Conservation (phyloP, 2,888 invertebrate genomes). For the Chalcosyrphus nemorum region DNA sequence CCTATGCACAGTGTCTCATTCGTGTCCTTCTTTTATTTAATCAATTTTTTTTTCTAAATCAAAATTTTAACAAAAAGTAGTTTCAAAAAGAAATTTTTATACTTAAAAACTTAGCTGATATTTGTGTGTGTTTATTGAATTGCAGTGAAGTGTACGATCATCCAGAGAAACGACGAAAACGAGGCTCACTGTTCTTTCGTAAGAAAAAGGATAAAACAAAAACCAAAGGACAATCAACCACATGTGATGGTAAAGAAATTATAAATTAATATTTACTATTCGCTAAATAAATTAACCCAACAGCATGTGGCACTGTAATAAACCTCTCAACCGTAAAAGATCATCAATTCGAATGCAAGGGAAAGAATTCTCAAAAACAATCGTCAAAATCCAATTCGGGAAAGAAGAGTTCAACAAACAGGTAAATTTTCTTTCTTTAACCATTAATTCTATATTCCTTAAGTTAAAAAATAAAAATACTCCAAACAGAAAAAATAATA, state of each 20-base stretch:
- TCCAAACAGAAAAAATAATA: constrained; percentile 43
- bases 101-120: background rate
- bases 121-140: constrained; percentile 33
- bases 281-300: too few species aligned
- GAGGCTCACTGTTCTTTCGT: constrained; percentile 94
- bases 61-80: background rate
- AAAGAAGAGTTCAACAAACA: constrained; percentile 75
- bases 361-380: constrained; percentile 75
- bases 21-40: constrained; percentile 51
- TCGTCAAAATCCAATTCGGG: constrained; percentile 74
- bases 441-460: background rate
- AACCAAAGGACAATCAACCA: constrained; percentile 79
- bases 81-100: background rate
- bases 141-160: constrained; percentile 84
- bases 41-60: background rate
- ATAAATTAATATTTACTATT: background rate
- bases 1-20: constrained; percentile 69
- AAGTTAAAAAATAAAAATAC: constrained; percentile 28
- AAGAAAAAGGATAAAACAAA: constrained; percentile 90
- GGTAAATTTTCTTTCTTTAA: constrained; percentile 71
- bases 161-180: constrained; percentile 92
- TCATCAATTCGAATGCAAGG: constrained; percentile 90
- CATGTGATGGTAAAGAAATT: constrained; percentile 77
- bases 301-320: constrained; percentile 93
- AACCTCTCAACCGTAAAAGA: constrained; percentile 95